These are phyloP conservation scores for Lepilemur septentrionalis DNA, from an alignment of 2,797 vertebrate species.

Conservation along the genomic window DNA sequence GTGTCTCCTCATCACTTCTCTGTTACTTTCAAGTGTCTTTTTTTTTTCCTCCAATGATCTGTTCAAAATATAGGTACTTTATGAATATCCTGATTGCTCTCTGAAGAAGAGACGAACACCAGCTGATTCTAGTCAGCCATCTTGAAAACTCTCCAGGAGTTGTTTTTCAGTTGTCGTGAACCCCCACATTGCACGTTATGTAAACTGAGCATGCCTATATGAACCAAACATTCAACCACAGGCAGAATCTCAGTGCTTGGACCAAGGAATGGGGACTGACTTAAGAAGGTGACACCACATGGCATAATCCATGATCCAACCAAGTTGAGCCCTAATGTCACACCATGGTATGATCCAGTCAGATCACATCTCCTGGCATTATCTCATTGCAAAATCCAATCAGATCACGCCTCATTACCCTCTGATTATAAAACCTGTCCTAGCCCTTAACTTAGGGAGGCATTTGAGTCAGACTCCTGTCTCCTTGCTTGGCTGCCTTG, in stretches of 20 bases:
- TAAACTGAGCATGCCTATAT: not conserved
- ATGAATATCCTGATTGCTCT: not conserved
- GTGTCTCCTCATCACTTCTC: not conserved
- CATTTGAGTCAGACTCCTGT: not conserved
- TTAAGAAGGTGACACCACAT: not conserved
- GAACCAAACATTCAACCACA: not conserved
- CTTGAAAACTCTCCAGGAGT: not conserved
- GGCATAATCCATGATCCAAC: not conserved
- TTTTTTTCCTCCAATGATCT: not conserved
- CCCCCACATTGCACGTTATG: not conserved
- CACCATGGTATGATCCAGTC: not conserved
- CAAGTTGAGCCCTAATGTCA: not conserved
- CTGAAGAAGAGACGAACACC: not conserved
- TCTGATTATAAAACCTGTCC: not conserved
- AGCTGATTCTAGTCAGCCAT: not conserved
- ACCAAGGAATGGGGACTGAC: not conserved
- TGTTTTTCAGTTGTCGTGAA: not conserved
- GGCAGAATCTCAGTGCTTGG: not conserved
- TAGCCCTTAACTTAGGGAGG: not conserved
- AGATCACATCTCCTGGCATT: not conserved
- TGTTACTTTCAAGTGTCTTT: not conserved
- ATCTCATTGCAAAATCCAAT: not conserved
- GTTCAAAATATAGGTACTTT: not conserved
- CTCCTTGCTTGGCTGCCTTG: not conserved
- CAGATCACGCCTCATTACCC: not conserved